phyloP scores from a whole-genome alignment of 2,113 vertebrate species.

The Malaclemys terrapin region DNA sequence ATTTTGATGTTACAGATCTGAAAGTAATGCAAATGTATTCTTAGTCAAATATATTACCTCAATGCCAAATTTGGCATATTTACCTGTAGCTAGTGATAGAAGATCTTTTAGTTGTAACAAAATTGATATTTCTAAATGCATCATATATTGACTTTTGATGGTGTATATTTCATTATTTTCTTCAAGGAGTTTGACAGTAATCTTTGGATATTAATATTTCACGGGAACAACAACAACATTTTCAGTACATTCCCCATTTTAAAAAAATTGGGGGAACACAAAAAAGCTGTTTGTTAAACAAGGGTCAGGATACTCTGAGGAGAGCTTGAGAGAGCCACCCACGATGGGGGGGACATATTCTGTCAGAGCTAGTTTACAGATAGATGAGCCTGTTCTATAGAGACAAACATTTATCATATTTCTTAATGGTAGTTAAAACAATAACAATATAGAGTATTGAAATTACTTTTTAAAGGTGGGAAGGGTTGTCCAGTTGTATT shows the following conservation, averaged over 20 bases:
- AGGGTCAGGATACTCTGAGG: accelerated
- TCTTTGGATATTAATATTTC: neutral
- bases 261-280: neutral
- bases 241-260: neutral
- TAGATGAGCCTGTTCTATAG: neutral
- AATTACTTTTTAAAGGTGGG: neutral
- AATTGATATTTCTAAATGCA: neutral
- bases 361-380: neutral
- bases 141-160: neutral
- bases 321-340: accelerated
- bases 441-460: neutral
- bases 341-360: neutral
- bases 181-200: neutral
- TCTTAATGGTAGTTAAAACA: neutral
- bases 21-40: neutral
- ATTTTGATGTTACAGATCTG: neutral
- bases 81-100: neutral
- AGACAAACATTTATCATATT: neutral
- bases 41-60: neutral
- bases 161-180: neutral
- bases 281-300: neutral
- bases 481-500: neutral
- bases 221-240: accelerated
- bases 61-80: neutral
- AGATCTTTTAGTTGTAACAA: neutral